These are phyloP conservation scores for Patella vulgata DNA, from an alignment of 1,140 invertebrate species.

Conservation along the genomic window DNA sequence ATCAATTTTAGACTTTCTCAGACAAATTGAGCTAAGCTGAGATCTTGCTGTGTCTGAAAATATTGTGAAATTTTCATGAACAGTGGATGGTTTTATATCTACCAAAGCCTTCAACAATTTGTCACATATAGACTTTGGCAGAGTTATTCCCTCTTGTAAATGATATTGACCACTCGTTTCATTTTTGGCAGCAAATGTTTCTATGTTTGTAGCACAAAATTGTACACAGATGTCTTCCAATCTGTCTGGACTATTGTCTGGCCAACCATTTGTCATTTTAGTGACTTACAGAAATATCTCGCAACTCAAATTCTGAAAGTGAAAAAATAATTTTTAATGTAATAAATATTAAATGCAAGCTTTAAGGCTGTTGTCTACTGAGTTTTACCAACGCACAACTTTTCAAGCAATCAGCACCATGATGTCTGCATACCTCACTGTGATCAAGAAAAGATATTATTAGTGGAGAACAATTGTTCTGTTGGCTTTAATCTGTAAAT, in stretches of 20 bases:
- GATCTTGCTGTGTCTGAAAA: conserved; percentile 77
- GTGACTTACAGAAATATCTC: too few species aligned
- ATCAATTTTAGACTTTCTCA: conserved; percentile 77
- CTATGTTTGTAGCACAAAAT: conserved; percentile 74
- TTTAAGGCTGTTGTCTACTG: too few species aligned
- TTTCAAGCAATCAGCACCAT: too few species aligned
- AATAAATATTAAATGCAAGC: too few species aligned
- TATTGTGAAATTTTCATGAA: conserved; percentile 66
- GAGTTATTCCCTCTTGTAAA: conserved; percentile 37
- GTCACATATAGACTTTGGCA: conserved; percentile 79
- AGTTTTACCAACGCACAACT: too few species aligned
- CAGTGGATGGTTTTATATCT: conserved; percentile 2
- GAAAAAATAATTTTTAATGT: too few species aligned
- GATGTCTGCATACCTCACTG: too few species aligned
- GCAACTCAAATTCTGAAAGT: too few species aligned
- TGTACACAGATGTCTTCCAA: conserved; percentile 74
- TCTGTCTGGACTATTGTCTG: conserved; percentile 52
- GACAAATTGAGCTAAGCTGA: conserved; percentile 75
- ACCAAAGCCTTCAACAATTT: conserved; percentile 28
- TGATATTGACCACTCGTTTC: conserved; percentile 46
- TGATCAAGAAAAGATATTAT: too few species aligned
- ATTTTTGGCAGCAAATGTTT: conserved; percentile 70
- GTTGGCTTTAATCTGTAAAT: too few species aligned
- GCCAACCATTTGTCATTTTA: conserved; percentile 11
- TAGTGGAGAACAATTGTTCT: too few species aligned